A percentile compares a stretch with the other conserved stretches of the same genome.
These are phyloP conservation scores for Drosophila ogumai DNA, from an alignment of 1,140 invertebrate genomes.

Conservation along the genomic window DNA sequence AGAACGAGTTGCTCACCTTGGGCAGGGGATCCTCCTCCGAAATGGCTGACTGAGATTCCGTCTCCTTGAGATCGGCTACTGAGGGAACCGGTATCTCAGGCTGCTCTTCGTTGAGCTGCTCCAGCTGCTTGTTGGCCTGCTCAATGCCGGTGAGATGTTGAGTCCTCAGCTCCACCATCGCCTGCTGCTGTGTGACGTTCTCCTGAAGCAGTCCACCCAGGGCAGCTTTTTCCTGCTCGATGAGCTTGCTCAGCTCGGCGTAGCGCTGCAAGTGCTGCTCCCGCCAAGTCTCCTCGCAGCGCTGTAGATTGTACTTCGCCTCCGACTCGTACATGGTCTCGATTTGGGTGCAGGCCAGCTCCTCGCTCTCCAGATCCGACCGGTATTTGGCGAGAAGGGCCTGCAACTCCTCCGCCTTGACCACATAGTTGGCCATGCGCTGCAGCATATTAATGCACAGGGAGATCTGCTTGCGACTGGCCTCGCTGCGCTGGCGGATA, in stretches of 20 bases:
- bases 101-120: slow-evolving; percentile 76
- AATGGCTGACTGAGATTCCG: not conserved
- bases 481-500: slow-evolving; percentile 73
- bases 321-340: slow-evolving; percentile 85
- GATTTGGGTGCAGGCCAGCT: slow-evolving; percentile 53
- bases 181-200: slow-evolving; percentile 81
- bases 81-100: not conserved
- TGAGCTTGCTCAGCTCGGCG: slow-evolving; percentile 50
- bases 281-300: slow-evolving; percentile 74
- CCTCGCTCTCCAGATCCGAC: slow-evolving; percentile 58
- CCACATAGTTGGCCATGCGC: slow-evolving; percentile 58
- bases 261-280: slow-evolving; percentile 68
- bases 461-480: slow-evolving; percentile 67
- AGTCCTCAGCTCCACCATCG: slow-evolving; percentile 82
- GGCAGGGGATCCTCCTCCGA: slow-evolving; percentile 20
- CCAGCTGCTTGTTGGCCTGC: slow-evolving; percentile 84
- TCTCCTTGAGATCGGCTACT: not conserved
- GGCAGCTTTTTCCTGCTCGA: slow-evolving; percentile 54
- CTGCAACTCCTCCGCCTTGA: slow-evolving; percentile 54
- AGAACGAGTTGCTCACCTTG: slow-evolving; percentile 64
- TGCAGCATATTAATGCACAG: slow-evolving; percentile 70
- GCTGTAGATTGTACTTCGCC: slow-evolving; percentile 70
- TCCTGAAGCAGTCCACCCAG: slow-evolving; percentile 65
- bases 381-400: slow-evolving; percentile 54
- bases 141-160: slow-evolving; percentile 84